Percentiles rank a stretch among this genome's conserved stretches.
phyloP scores from a whole-genome alignment of 2,113 vertebrate species.

The Pelecanus crispus region DNA sequence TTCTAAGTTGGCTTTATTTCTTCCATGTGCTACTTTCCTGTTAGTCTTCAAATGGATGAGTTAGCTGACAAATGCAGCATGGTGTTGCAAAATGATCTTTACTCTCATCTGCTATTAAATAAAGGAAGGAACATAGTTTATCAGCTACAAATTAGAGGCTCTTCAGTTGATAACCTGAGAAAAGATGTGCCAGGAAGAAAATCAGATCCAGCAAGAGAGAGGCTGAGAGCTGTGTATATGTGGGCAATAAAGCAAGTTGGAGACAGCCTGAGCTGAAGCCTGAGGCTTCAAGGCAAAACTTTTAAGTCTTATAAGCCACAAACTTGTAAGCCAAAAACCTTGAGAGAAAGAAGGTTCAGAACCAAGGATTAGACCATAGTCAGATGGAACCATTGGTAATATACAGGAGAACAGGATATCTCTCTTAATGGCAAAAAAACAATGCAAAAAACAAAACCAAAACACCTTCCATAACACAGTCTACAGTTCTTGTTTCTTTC shows the following conservation, averaged over 20 bases:
- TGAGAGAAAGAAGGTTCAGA: neutral
- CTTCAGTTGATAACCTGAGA: neutral
- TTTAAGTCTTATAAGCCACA: too few relatives aligned
- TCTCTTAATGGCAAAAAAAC: neutral
- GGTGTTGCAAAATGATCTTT: neutral
- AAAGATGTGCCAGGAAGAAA: neutral
- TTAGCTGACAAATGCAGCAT: neutral
- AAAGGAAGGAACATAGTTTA: neutral
- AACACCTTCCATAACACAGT: neutral
- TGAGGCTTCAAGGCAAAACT: neutral
- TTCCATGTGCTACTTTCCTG: neutral
- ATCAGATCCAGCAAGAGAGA: neutral
- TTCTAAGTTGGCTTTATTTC: neutral
- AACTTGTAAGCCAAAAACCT: neutral
- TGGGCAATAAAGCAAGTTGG: neutral
- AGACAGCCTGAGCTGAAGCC: neutral
- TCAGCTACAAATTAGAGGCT: neutral
- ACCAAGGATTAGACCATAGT: neutral
- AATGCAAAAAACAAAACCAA: too few relatives aligned
- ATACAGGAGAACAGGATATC: neutral
- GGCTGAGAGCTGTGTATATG: neutral
- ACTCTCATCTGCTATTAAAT: neutral
- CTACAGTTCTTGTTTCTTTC: neutral
- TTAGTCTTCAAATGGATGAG: neutral
- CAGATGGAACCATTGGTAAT: neutral